These are phyloP conservation scores for Muschampia plurimacula DNA, from an alignment of 2,888 invertebrate genomes.

Conservation along the genomic window DNA sequence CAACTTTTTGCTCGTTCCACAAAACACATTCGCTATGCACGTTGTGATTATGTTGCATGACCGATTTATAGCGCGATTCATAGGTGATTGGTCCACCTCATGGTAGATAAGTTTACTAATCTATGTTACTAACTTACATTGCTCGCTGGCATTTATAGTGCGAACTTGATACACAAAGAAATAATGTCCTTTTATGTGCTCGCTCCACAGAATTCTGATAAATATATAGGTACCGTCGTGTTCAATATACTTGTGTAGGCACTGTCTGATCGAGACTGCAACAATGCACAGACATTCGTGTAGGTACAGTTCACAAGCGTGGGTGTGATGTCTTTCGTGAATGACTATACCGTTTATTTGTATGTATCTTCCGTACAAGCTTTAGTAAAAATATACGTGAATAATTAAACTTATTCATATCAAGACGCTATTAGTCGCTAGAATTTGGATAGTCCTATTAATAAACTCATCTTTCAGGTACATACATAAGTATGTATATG, in stretches of 20 bases:
- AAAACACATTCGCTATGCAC: constrained; percentile 52
- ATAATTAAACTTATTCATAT: no score
- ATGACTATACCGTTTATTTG: not conserved
- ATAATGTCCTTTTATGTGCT: constrained; percentile 37
- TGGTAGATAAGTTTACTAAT: constrained; percentile 48
- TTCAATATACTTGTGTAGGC: not conserved
- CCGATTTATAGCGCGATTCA: constrained; percentile 65
- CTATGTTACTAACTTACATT: not conserved
- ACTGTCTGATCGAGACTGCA: not conserved
- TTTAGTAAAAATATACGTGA: no score
- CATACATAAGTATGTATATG: no score
- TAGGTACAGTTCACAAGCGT: not conserved
- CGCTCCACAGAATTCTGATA: constrained; percentile 39
- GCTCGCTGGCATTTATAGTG: constrained; percentile 25
- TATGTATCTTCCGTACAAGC: not conserved
- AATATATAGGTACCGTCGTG: constrained; percentile 12
- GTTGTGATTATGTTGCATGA: constrained; percentile 57
- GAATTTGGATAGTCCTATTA: no score
- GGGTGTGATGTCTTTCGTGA: constrained; percentile 10
- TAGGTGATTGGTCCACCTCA: constrained; percentile 64
- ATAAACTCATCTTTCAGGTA: no score
- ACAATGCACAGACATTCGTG: constrained; percentile 1
- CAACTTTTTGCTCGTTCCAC: constrained; percentile 39
- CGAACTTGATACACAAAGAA: constrained; percentile 45
- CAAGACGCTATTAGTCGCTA: no score